Percentiles rank a stretch among this genome's conserved stretches.
phyloP scores from a whole-genome alignment of 2,113 vertebrate genomes.

The Oceanites oceanicus region DNA sequence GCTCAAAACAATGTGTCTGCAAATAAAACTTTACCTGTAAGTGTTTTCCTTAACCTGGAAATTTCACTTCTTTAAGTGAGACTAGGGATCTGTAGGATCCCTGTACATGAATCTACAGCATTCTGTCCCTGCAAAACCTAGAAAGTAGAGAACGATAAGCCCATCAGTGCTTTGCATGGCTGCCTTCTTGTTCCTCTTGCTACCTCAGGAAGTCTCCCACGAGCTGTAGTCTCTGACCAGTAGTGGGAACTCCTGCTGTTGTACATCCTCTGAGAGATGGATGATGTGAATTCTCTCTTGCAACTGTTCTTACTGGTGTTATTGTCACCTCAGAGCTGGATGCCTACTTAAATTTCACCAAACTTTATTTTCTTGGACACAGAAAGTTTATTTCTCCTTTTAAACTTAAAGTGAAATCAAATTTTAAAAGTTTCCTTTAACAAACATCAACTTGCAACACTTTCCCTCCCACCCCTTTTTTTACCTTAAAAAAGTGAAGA shows the following conservation, averaged over 20 bases:
- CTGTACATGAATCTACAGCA: neutral
- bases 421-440: neutral
- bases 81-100: neutral
- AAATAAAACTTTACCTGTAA: neutral
- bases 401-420: neutral
- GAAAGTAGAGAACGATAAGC: neutral
- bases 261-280: neutral
- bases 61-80: neutral
- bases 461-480: rapidly evolving
- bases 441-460: neutral
- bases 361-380: neutral
- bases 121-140: neutral
- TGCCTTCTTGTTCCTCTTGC: neutral
- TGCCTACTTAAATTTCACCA: neutral
- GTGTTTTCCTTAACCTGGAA: neutral
- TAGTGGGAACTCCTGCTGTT: neutral
- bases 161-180: neutral
- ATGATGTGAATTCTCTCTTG: neutral
- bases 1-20: neutral
- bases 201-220: neutral
- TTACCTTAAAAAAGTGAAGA: neutral
- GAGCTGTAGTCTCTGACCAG: neutral
- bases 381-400: neutral
- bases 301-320: neutral
- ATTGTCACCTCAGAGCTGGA: neutral